Evolutionary conservation across 2,797 vertebrate genomes (phyloP), one percentile per base, ranked within the genome.

Genomic region (Sardinella longiceps): DNA sequence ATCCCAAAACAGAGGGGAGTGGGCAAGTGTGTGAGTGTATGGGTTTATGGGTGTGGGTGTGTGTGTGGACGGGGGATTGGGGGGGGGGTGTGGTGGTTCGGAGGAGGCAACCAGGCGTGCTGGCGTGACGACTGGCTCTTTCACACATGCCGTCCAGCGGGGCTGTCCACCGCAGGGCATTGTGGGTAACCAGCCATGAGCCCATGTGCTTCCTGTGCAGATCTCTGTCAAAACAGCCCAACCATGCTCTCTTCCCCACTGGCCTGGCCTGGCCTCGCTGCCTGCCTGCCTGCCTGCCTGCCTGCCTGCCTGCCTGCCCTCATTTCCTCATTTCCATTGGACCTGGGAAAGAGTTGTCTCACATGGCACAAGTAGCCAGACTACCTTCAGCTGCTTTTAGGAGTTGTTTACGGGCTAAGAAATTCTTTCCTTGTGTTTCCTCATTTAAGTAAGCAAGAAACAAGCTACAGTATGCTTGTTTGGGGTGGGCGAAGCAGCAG

Each of bases 121-220:
- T 77, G 18, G 15, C 37, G 7, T 43, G 70, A 77, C 20, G 70
- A 77, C 5, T 20, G 18, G 37, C 33, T 20, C 70, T 23, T 77
- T 77, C 70, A 77, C 33, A 20, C 70, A 77, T 92, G 90, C 91
- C 88, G 91, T 88, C 82, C 85, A 87, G 87, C 89, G 85, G 92
- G 88, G 88, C 81, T 39, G 45, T 6, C 88, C 87, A 90, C 88
- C 90, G 88, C 87, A 20, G 85, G 89, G 85, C 85, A 82, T 82
- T 85, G 84, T 23, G 82, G 88, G 86, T 90, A 90, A 92, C 91
- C 89, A 92, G 86, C 87, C 86, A 83, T 89, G 87, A 89, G 86
- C 86, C 90, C 84, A 86, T 87, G 86, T 91, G 90, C 33, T 82
- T 82, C 53, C n/a, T 56, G 37, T 45, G 56, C 5, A 25, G 14